Conservation (phyloP, 2,797 vertebrate genomes). For the Sphenodon punctatus region DNA sequence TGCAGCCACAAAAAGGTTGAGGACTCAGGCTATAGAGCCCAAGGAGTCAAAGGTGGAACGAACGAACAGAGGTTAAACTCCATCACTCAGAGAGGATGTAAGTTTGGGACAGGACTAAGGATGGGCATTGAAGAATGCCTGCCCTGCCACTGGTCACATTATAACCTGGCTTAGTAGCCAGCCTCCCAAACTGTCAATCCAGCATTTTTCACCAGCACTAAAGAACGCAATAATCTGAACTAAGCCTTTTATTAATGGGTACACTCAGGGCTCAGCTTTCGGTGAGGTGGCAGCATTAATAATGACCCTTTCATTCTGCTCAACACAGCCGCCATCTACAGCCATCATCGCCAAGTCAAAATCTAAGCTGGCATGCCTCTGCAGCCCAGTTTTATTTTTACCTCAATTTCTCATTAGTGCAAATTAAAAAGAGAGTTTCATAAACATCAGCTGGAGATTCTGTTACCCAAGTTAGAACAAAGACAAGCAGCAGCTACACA, state of each 20-base stretch:
- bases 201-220: neutral
- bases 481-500: too few species aligned
- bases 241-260: neutral
- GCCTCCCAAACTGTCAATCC: neutral
- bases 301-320: neutral
- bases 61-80: too few species aligned
- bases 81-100: too few species aligned
- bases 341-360: neutral
- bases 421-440: neutral
- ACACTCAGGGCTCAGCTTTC: neutral
- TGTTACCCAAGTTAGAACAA: neutral
- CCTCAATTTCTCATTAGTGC: neutral
- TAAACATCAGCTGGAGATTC: neutral
- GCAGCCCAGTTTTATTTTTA: neutral
- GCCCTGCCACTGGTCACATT: too few species aligned
- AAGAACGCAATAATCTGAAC: neutral
- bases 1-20: too few species aligned
- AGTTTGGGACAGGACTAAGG: too few species aligned
- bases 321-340: neutral
- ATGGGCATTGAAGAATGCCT: too few species aligned
- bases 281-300: neutral
- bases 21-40: too few species aligned
- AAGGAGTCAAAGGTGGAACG: too few species aligned
- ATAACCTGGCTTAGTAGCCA: fast-evolving
- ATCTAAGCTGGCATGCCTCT: neutral